Base-by-base conservation (phyloP, 2,888 invertebrate species). In the Scrobipalpa costella region DNA sequence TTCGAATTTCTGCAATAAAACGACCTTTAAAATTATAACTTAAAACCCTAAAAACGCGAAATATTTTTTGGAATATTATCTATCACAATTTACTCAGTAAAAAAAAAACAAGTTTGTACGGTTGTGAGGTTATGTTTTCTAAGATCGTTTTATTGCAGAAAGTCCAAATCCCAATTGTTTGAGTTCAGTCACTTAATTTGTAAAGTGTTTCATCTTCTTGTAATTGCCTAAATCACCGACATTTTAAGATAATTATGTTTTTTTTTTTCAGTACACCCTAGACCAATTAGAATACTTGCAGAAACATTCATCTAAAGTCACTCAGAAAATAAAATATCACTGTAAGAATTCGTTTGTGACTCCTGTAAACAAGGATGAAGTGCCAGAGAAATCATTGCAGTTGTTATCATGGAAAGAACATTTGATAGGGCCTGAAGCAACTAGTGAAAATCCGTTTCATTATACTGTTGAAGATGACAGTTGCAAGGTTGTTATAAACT, bases 391-490 rank as follows among this genome's bases (percentile, higher is more conserved):
- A 5, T 63, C 72, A 0, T 33, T 76, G 7, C 63, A 67, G 19
- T 57, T 80, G 15, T 64, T 74, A 50, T 64, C 73, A 2, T 75
- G 73, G 72, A 75, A 75, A 55, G 78, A 76, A 27, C 19, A 66
- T 0, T 8, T 66, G 6, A 67, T 76, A 11, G 76, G 72, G 3
- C 72, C 71, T 5, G 19, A 57, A 1, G 60, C 74, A 0, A 67
- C 69, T 0, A 19, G 61, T 0, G 15, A 27, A 1, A 64, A 68
- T 7, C 73, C 77, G 0, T 67, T 76, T 3, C 64, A 62, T 49
- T 79, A 78, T 57, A 38, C 27, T 5, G 61, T 72, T 13, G 64
- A 62, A 13, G 13, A 15, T 5, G n/a, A 76, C 59, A 63, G 33
- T 0, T 73, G 72, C 49, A 63, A 58, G 63, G 72, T 71, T 64